These are phyloP conservation scores for Balearica regulorum DNA, from an alignment of 2,797 vertebrate genomes.

Conservation along the genomic window DNA sequence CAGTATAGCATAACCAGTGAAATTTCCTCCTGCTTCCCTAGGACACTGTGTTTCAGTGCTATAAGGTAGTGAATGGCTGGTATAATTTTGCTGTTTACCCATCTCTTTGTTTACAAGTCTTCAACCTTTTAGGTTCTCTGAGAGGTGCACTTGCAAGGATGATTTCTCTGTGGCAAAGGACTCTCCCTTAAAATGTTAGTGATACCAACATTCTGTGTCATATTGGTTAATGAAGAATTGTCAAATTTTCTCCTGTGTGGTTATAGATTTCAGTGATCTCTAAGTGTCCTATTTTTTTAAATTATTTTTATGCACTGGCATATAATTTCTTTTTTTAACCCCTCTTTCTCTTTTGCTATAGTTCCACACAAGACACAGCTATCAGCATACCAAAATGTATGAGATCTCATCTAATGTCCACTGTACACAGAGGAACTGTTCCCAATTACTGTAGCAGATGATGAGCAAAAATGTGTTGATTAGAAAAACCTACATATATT, in stretches of 20 bases:
- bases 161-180: background rate
- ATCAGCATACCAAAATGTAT: background rate
- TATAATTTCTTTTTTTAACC: background rate
- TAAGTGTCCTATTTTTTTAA: background rate
- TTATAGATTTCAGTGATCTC: background rate
- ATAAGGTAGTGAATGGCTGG: background rate
- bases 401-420: background rate
- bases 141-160: background rate
- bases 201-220: background rate
- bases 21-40: background rate
- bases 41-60: background rate
- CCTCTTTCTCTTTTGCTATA: background rate
- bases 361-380: background rate
- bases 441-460: background rate
- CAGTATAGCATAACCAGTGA: background rate
- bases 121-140: background rate
- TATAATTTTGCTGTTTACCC: background rate
- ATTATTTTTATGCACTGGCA: background rate
- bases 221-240: background rate
- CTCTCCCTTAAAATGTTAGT: background rate
- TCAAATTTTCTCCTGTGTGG: background rate
- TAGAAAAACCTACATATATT: background rate
- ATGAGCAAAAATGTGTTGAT: background rate
- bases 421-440: rapidly evolving
- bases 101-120: background rate